Conservation (phyloP, 2,888 invertebrate genomes). For the Ctenicera cuprea region DNA sequence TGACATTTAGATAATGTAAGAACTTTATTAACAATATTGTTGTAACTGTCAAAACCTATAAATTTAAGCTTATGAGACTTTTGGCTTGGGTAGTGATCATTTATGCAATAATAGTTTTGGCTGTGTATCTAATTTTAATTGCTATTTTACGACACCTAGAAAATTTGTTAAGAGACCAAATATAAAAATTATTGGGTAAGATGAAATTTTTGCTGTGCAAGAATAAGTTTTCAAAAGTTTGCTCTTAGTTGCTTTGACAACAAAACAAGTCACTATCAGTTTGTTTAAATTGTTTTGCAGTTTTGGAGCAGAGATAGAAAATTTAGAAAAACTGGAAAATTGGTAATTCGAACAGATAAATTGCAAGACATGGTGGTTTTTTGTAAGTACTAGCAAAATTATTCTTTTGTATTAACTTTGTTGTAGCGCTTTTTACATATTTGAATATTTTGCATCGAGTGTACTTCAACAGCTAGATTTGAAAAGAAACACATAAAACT, state of each 20-base stretch:
- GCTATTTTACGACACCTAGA: conserved; percentile 39
- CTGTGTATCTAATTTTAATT: conserved; percentile 36
- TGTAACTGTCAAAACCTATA: neutral
- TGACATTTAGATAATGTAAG: too few species aligned
- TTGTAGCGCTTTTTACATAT: neutral
- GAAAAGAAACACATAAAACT: too few species aligned
- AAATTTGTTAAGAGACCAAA: conserved; percentile 11
- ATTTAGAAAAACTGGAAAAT: conserved; percentile 62
- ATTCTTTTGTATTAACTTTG: conserved; percentile 5
- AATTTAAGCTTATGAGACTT: conserved; percentile 37
- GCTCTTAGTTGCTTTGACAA: conserved; percentile 60
- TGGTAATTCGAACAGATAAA: conserved; percentile 57
- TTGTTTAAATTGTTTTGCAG: conserved; percentile 64
- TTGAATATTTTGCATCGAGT: too few species aligned
- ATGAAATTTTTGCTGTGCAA: neutral
- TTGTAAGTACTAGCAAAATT: conserved; percentile 61
- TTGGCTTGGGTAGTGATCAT: conserved; percentile 42
- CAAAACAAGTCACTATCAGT: conserved; percentile 64
- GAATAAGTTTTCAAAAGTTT: conserved; percentile 3
- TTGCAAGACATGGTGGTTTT: conserved; percentile 63
- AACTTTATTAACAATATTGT: neutral
- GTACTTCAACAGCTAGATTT: too few species aligned
- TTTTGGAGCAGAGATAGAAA: conserved; percentile 62
- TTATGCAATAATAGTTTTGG: conserved; percentile 38
- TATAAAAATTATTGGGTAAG: neutral